These are phyloP conservation scores for Drosophila infuscata DNA, from an alignment of 2,888 invertebrate genomes.

Conservation along the genomic window DNA sequence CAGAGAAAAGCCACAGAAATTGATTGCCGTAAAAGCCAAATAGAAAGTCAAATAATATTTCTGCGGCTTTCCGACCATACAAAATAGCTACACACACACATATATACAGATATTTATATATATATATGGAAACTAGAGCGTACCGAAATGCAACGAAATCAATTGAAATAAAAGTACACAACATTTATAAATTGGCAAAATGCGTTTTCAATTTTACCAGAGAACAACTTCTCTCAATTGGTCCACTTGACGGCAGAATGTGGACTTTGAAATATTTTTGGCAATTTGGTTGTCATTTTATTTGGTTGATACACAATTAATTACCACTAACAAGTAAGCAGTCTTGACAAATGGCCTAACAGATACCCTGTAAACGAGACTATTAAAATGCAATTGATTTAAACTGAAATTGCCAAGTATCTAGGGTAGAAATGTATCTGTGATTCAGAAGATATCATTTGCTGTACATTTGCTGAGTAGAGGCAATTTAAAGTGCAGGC, in stretches of 20 bases:
- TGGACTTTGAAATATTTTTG: constrained; percentile 30
- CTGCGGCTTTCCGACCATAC: constrained; percentile 42
- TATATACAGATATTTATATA: too few species aligned
- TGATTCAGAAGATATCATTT: neutral
- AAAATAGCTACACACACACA: neutral
- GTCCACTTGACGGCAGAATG: constrained; percentile 19
- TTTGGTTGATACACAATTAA: constrained; percentile 46
- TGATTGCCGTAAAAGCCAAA: constrained; percentile 69
- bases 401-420: neutral
- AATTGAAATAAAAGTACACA: constrained; percentile 42
- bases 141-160: constrained; percentile 26
- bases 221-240: constrained; percentile 24
- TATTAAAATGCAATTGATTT: neutral
- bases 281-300: constrained; percentile 35
- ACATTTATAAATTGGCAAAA: constrained; percentile 54
- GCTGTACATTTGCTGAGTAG: too few species aligned
- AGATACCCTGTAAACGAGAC: neutral
- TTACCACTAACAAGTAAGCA: constrained; percentile 32
- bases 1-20: constrained; percentile 64
- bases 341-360: accelerated
- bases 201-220: constrained; percentile 48
- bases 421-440: neutral
- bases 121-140: neutral
- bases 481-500: constrained; percentile 26
- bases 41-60: constrained; percentile 46